phyloP scores from a whole-genome alignment of 2,797 vertebrate species.

The Salmo trutta region DNA sequence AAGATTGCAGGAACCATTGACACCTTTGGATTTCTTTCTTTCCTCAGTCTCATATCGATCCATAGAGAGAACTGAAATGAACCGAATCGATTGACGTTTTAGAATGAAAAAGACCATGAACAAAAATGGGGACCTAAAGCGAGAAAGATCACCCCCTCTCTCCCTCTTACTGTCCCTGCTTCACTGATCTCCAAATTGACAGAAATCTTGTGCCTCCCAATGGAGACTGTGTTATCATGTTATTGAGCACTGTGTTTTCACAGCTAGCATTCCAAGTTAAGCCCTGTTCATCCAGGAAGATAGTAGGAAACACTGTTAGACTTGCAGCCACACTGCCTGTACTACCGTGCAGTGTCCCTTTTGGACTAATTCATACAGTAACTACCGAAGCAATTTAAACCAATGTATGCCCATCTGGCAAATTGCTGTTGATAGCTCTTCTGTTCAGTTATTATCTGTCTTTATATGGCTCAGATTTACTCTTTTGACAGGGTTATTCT shows the following conservation, averaged over 20 bases:
- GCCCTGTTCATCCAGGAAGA: background rate
- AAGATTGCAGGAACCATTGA: conserved; percentile 23
- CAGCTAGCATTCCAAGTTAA: conserved; percentile 10
- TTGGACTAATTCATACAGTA: background rate
- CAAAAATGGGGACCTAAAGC: background rate
- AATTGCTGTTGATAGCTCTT: background rate
- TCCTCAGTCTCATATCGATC: conserved; percentile 13
- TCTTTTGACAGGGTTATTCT: background rate
- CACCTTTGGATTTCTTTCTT: conserved; percentile 20
- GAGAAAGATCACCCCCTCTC: background rate
- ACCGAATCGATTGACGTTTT: conserved; percentile 16
- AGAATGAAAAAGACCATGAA: background rate
- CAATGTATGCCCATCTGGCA: background rate
- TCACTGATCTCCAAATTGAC: conserved; percentile 2
- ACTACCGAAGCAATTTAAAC: background rate
- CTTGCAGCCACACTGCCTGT: background rate
- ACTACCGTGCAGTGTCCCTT: background rate
- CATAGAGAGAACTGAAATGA: conserved; percentile 12
- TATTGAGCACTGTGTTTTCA: conserved; percentile 6
- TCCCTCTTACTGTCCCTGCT: background rate
- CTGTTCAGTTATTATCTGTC: background rate
- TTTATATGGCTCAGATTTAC: background rate
- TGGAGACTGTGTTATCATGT: conserved; percentile 13
- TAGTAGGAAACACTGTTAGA: background rate
- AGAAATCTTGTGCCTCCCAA: conserved; percentile 6